A percentile compares a stretch with the other conserved stretches of the same genome.
phyloP scores from a whole-genome alignment of 2,113 vertebrate genomes.

The Ptilorrhoa leucosticta region DNA sequence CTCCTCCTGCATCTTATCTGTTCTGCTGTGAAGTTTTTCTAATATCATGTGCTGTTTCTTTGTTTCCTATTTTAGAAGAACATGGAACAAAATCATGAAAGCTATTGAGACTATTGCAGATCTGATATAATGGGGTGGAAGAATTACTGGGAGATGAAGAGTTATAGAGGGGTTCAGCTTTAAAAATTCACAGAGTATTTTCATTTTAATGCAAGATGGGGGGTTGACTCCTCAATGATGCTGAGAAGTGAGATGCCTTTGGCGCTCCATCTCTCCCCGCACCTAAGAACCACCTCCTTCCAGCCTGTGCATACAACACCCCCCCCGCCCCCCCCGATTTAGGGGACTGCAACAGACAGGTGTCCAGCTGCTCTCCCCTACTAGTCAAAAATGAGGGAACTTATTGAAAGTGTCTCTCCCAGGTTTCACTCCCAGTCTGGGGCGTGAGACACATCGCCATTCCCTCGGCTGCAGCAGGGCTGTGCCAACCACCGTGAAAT shows the following conservation, averaged over 20 bases:
- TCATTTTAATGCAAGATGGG: background rate
- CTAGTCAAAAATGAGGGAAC: background rate
- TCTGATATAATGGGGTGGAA: background rate
- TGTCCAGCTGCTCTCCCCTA: background rate
- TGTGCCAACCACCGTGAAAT: accelerated
- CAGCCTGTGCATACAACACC: background rate
- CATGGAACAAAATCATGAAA: background rate
- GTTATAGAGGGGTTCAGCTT: background rate
- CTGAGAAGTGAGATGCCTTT: background rate
- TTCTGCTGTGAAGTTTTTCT: slow-evolving; percentile 29
- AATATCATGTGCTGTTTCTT: background rate
- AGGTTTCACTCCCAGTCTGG: background rate
- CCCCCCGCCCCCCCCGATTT: background rate
- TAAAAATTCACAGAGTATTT: background rate
- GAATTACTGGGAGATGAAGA: background rate
- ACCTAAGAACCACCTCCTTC: background rate
- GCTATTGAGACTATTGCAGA: background rate
- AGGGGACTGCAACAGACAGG: background rate
- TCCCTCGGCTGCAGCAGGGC: background rate
- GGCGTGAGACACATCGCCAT: accelerated
- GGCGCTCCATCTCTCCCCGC: background rate
- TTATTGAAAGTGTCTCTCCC: background rate
- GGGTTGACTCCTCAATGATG: background rate
- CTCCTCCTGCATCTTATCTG: slow-evolving; percentile 37
- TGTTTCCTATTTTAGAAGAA: slow-evolving; percentile 10